phyloP scores from a whole-genome alignment of 2,797 vertebrate species.

The Lagorchestes hirsutus region DNA sequence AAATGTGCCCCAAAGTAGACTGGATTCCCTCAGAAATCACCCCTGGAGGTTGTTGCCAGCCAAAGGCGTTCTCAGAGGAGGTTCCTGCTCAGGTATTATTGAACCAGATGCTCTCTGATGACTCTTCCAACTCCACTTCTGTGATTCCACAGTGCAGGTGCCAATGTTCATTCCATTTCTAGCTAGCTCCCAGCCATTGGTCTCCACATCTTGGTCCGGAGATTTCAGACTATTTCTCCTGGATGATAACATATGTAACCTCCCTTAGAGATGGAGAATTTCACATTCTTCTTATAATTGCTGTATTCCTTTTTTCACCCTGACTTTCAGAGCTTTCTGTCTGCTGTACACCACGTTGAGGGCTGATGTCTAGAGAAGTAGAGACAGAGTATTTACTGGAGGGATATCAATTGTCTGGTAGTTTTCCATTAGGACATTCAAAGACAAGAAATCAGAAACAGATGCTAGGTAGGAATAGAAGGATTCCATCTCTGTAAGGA shows the following conservation, averaged over 20 bases:
- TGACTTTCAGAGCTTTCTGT: not conserved
- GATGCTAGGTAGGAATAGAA: not conserved
- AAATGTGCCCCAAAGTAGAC: not conserved
- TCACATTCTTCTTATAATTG: not conserved
- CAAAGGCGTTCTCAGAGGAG: not conserved
- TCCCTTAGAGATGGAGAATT: not conserved
- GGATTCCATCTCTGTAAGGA: not conserved
- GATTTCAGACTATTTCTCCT: not conserved
- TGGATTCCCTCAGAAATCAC: not conserved
- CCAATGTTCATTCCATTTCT: not conserved
- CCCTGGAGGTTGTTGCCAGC: not conserved
- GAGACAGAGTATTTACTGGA: not conserved
- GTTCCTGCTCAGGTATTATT: not conserved
- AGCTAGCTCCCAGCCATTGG: not conserved
- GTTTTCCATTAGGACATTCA: slow-evolving; percentile 8
- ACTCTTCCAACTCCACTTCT: not conserved
- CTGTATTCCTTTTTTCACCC: not conserved
- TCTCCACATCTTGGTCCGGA: not conserved
- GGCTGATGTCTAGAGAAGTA: not conserved
- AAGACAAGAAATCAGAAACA: not conserved
- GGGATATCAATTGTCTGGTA: not conserved
- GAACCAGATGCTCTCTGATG: not conserved
- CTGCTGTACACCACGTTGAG: not conserved
- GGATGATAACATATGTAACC: not conserved
- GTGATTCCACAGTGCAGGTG: not conserved